Percentiles rank a stretch among this genome's conserved stretches.
phyloP scores from a whole-genome alignment of 1,140 invertebrate genomes.

The Dysdera silvatica region DNA sequence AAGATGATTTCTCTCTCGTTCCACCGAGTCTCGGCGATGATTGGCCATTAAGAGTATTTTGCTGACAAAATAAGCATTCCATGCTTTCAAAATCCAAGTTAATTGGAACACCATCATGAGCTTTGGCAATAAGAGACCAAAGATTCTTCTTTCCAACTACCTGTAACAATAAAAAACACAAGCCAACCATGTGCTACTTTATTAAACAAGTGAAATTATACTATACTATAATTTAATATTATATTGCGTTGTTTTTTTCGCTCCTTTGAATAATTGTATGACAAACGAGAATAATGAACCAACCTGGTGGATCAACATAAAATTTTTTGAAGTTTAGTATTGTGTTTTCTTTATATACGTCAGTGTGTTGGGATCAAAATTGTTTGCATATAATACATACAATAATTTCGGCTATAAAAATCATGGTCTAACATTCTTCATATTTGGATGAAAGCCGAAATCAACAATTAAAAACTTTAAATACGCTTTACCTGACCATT shows the following conservation, averaged over 20 bases:
- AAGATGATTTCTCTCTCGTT: slow-evolving; percentile 5
- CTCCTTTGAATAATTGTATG: slow-evolving; percentile 43
- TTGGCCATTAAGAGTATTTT: slow-evolving; percentile 43
- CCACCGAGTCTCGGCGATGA: slow-evolving; percentile 1
- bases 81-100: slow-evolving; percentile 84
- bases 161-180: too few relatives aligned
- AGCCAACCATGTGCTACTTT: too few relatives aligned
- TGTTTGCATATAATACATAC: too few relatives aligned
- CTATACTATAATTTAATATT: too few relatives aligned
- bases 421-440: too few relatives aligned
- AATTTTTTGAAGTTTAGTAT: slow-evolving; percentile 31
- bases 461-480: too few relatives aligned
- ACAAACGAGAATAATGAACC: slow-evolving; percentile 25
- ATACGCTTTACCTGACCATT: too few relatives aligned
- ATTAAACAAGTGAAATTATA: too few relatives aligned
- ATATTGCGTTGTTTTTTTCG: slow-evolving; percentile 45
- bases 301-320: slow-evolving; percentile 21
- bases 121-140: slow-evolving; percentile 79
- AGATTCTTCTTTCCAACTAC: slow-evolving; percentile 79
- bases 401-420: too few relatives aligned
- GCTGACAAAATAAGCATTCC: slow-evolving; percentile 84
- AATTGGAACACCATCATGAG: slow-evolving; percentile 68
- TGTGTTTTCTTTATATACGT: slow-evolving; percentile 34
- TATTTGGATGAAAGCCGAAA: too few relatives aligned
- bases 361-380: too few relatives aligned